phyloP scores from a whole-genome alignment of 1,140 invertebrate genomes.

The Psix sp. region DNA sequence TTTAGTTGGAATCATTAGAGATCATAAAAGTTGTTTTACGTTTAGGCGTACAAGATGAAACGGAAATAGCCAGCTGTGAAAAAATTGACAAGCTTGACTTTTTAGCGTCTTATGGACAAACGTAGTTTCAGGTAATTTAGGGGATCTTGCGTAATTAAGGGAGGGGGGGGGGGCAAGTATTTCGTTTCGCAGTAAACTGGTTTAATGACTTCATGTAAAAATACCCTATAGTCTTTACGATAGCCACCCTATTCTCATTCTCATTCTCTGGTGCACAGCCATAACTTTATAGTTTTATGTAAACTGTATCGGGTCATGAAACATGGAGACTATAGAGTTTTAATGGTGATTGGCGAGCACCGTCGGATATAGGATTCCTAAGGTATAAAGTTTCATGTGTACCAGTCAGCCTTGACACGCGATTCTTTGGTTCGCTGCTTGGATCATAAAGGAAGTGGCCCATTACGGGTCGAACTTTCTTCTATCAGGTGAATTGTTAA shows the following conservation, averaged over 20 bases:
- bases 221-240: conserved; percentile 70
- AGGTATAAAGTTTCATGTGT: conserved; percentile 62
- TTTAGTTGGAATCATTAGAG: no score
- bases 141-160: conserved; percentile 61
- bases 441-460: conserved; percentile 49
- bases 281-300: conserved; percentile 74
- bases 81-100: conserved; percentile 12
- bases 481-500: conserved; percentile 51
- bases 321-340: conserved; percentile 61
- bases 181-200: conserved; percentile 59
- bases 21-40: no score
- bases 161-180: conserved; percentile 36
- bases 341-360: conserved; percentile 70
- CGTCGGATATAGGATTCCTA: conserved; percentile 54
- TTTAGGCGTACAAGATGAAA: no score
- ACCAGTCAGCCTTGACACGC: conserved; percentile 57
- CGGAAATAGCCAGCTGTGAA: background rate
- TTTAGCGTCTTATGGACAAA: conserved; percentile 35
- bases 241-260: conserved; percentile 51
- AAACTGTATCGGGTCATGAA: conserved; percentile 71
- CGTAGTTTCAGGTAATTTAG: conserved; percentile 39
- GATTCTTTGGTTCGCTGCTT: conserved; percentile 56
- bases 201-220: conserved; percentile 64
- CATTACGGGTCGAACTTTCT: conserved; percentile 52
- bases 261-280: conserved; percentile 58